Evolutionary conservation across 2,888 invertebrate species (phyloP), one percentile per base, ranked within the genome.

Genomic region (Philopedon plagiatum): DNA sequence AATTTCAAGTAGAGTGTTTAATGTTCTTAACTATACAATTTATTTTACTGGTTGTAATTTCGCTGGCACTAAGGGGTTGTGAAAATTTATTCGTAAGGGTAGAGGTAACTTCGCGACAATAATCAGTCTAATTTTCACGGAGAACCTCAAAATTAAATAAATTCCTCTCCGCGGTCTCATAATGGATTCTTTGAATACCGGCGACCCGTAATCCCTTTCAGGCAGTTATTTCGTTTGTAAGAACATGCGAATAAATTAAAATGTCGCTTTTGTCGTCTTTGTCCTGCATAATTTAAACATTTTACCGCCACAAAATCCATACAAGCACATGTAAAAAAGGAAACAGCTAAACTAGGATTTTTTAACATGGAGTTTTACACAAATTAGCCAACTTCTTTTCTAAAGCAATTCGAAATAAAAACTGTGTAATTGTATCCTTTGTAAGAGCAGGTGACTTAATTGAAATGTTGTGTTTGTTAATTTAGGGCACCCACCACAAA

Each of bases 101-200:
- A 11, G 13, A 19, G 44, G 21, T 44, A 44, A 44, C 44, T 19
- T 44, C 9, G 44, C 19, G 44, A 44, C 44, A 21, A 44, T 11
- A 44, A 44, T 44, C 5, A 44, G 19, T 44, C 44, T 21, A 44
- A 44, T 44, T 44, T 44, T 44, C 44, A 13, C 19, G 9, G 21
- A 44, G 21, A 39, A 39, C 39, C 39, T 39, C 39, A 39, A 39
- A 44, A 44, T 44, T 21, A 21, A 19, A 44, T 44, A 44, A 44
- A 44, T 44, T 44, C 21, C 44, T 44, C 19, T 44, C 19, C 21
- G 21, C 19, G 44, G 44, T 19, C 44, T 44, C 19, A 19, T 44
- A 44, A 44, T 44, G 44, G 21, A 44, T 44, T 44, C 44, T 19
- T 44, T 44, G 44, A 44, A 44, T 44, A 19, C 44, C 44, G 44